Base-by-base conservation (phyloP, 2,888 invertebrate genomes). In the Pterostichus niger region DNA sequence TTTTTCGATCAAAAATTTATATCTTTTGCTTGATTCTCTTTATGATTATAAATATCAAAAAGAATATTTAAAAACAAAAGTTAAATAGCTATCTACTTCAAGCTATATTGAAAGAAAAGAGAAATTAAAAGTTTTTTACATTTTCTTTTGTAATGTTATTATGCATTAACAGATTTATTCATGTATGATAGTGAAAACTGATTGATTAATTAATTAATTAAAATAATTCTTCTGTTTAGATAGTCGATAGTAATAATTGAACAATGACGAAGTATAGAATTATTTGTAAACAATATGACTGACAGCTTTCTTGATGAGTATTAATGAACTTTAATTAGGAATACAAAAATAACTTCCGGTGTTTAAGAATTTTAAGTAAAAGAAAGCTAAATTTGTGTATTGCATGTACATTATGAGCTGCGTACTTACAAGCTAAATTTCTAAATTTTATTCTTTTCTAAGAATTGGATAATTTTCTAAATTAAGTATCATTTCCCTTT, bases 401-500 rank as follows among this genome's bases (percentile, higher is more conserved):
- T 35, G 64, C 40, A 40, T 35, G 64, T 40, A 64, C 40, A 31
- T 64, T 64, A 64, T 64, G 56, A 17, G 13, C 4, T 35, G 9
- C 40, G 13, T n/a, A 11, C 13, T 24, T 24, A 24, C 24, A 24
- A 24, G 24, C 40, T 2, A 40, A 64, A 64, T 64, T 64, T 64
- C 64, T 64, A 64, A 64, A 64, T 40, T 33, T 61, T 64, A 35
- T 6, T 13, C 17, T 6, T 64, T 56, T 64, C 64, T 35, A 13
- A n/a, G 64, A 64, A 64, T 64, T 64, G 40, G 40, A 35, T 35
- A 64, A 64, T 64, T 40, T 64, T 64, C 40, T 64, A 64, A 59
- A 64, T 64, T 35, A 64, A 1, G 40, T 64, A 64, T 64, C 13
- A 64, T 64, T 64, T 64, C 40, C 64, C 64, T 64, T 64, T 64